Evolutionary conservation across 2,113 vertebrate species (phyloP).

Genomic region (Aramus guarauna): DNA sequence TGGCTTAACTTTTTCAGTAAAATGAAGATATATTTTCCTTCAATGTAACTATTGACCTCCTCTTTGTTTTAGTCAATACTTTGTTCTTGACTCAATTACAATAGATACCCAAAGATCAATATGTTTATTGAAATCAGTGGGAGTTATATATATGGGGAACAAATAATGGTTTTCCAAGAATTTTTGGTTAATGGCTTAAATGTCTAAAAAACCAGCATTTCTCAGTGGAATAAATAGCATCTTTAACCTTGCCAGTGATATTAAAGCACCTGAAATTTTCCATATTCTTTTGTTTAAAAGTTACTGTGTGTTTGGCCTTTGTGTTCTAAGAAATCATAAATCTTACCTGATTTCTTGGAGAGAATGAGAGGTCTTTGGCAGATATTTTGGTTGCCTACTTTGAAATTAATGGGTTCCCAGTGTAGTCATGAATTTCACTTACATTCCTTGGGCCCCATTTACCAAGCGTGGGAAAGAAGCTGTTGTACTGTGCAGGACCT

Average conservation of each 20-base stretch:
- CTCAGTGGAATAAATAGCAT: neutral
- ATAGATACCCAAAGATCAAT: neutral
- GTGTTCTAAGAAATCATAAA: neutral
- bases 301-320: neutral
- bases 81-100: neutral
- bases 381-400: neutral
- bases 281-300: neutral
- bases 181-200: neutral
- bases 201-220: neutral
- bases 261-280: neutral
- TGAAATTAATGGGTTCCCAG: neutral
- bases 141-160: neutral
- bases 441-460: neutral
- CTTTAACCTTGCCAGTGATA: neutral
- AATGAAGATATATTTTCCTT: neutral
- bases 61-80: conserved; percentile 9
- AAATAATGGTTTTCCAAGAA: neutral
- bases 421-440: neutral
- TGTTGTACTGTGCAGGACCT: rapidly evolving
- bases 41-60: neutral
- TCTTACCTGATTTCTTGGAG: neutral
- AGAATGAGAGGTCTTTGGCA: neutral
- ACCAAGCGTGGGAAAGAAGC: neutral
- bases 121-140: neutral
- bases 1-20: neutral